Percentiles rank a stretch among this genome's conserved stretches.
These are phyloP conservation scores for Standfussiana lucernea DNA, from an alignment of 2,888 invertebrate species.

Conservation along the genomic window DNA sequence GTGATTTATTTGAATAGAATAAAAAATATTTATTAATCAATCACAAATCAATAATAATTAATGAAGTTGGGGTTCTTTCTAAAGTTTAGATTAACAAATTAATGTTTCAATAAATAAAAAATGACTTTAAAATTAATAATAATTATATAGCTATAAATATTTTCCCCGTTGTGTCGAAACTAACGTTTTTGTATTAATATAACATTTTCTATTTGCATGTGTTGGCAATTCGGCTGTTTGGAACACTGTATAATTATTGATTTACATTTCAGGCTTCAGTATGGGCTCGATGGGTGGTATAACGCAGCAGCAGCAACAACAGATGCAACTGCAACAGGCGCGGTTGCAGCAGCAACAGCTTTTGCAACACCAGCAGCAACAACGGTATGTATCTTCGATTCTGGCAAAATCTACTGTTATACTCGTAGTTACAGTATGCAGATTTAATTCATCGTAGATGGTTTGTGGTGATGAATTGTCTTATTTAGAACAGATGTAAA, in stretches of 20 bases:
- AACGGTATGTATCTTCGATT: conserved; percentile 35
- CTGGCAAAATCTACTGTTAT: background rate
- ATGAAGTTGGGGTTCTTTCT: too few relatives aligned
- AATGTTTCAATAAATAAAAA: too few relatives aligned
- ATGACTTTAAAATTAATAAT: too few relatives aligned
- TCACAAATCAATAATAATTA: too few relatives aligned
- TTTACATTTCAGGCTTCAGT: conserved; percentile 75
- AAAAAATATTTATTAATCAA: too few relatives aligned
- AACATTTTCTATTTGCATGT: background rate
- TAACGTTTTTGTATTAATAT: background rate
- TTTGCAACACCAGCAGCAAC: conserved; percentile 90
- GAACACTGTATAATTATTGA: background rate
- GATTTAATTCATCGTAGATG: background rate
- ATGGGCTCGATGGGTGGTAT: conserved; percentile 83
- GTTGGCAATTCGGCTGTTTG: background rate
- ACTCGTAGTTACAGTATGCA: background rate
- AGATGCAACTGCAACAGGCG: conserved; percentile 91
- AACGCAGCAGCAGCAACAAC: conserved; percentile 89
- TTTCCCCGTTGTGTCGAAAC: background rate
- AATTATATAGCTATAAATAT: too few relatives aligned
- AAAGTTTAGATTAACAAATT: too few relatives aligned
- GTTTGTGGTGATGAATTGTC: background rate
- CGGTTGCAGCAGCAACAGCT: conserved; percentile 91
- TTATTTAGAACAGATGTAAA: background rate
- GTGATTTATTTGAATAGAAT: too few relatives aligned